Evolutionary conservation across 2,888 invertebrate species (phyloP), one percentile per base, ranked within the genome.

Genomic region (Arenicola marina): DNA sequence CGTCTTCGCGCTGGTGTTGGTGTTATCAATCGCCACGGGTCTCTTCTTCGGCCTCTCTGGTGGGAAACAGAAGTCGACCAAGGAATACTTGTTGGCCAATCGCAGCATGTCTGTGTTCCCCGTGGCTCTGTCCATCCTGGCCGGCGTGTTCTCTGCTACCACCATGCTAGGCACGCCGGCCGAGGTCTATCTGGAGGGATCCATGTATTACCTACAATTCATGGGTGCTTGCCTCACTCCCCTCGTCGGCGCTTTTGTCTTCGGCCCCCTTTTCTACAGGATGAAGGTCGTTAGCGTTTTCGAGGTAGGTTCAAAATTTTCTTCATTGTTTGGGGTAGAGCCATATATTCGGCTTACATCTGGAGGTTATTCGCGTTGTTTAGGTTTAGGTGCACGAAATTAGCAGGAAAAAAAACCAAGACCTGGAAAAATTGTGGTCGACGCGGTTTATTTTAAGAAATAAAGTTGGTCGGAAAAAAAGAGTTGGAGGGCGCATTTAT

Each of bases 81-180:
- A 45, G 4, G 72, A 75, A 46, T 76, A 72, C 60, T 63, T 76
- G 15, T 67, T 75, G 71, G 78, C 78, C 2, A 67, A 70, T 29
- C 66, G 67, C 26, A 71, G 68, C 55, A 72, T 77, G 76, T 65
- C 68, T 21, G 67, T 68, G 21, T 31, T 73, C 21, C 76, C 77
- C 28, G 70, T 74, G 1, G 75, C 74, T 1, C 44, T 75, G 21
- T 74, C 74, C 15, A 69, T 78, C 1, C 63, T 77, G 24, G 76
- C 76, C 28, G 74, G 75, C 51, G 77, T 76, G 61, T 74, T 76
- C 64, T 78, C 78, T 1, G 74, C 76, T 4, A 73, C 76, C 18
- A 74, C 75, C n/a, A 62, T 76, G 32, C 69, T 78, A 28, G 70
- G 73, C 4, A 73, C 72, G 4, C 63, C 63, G 26, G 63, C 60